Evolutionary conservation across 2,797 vertebrate genomes (phyloP), one percentile per base, ranked within the genome.

Genomic region (Botia almorhae): DNA sequence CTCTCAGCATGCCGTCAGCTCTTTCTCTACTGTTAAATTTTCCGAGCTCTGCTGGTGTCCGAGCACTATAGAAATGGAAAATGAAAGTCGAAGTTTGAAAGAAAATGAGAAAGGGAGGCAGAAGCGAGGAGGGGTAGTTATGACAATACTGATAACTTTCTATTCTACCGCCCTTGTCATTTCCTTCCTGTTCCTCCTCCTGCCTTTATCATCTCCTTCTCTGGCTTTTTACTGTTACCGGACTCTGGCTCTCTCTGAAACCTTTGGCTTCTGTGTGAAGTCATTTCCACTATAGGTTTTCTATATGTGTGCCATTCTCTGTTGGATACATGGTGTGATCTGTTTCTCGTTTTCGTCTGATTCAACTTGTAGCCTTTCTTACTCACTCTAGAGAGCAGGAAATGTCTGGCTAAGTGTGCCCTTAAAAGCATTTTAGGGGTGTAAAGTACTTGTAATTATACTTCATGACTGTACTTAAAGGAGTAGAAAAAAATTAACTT

Each of bases 81-180:
- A 82, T 75, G 77, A 84, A 84, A 84, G 78, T 55, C 43, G 23
- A 81, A 80, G 69, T 85, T 75, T 71, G 63, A 69, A 74, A 58
- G 75, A 81, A 58, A 61, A 67, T 56, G 61, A 51, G 72, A 74
- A 55, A 29, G 13, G 43, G 36, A 36, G 73, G 48, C 50, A 76
- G 69, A 50, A 80, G 67, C 69, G 46, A 78, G 64, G 74, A 81
- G 74, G 19, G 46, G 56, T 71, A 75, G 39, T 26, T 55, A 64
- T 68, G n/a, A 73, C 8, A 26, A 68, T 82, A 69, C 19, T 21
- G 21, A 73, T 74, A 36, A 21, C 17, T 51, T 19, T 69, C 67
- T 72, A 51, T 43, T 72, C 8, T 17, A 68, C 36, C 7, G 48
- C 64, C 16, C 48, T 16, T 61, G 43, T 53, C n/a, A 11, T 65